These are phyloP conservation scores for Choloepus didactylus DNA, from an alignment of 2,797 vertebrate species.

Conservation along the genomic window DNA sequence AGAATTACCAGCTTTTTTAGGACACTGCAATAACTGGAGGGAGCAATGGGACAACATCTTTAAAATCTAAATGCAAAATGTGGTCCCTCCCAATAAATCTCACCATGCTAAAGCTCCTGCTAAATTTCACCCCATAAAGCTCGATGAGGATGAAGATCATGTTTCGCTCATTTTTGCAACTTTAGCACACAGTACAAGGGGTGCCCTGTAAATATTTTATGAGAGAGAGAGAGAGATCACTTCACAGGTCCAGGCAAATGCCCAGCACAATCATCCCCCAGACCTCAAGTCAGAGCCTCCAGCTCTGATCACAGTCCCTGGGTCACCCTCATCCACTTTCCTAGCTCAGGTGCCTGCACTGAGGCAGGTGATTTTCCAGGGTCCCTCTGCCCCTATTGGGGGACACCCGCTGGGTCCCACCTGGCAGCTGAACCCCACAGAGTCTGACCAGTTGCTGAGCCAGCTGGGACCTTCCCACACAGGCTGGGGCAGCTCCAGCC, in stretches of 20 bases:
- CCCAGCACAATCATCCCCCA: too few species aligned
- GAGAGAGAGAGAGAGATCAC: background rate
- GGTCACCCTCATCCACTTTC: background rate
- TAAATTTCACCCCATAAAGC: background rate
- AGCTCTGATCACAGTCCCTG: background rate
- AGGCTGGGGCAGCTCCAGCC: background rate
- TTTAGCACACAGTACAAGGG: background rate
- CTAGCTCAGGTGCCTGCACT: background rate
- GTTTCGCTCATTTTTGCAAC: background rate
- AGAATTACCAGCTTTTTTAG: slow-evolving; percentile 36
- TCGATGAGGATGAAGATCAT: background rate
- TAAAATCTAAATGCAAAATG: background rate
- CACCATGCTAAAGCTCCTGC: background rate
- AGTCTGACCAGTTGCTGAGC: background rate
- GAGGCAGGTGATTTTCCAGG: background rate
- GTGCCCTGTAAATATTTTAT: background rate
- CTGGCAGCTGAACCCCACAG: background rate
- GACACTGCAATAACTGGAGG: background rate
- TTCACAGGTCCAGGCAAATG: background rate
- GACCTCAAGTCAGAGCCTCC: background rate
- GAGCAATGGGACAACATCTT: background rate
- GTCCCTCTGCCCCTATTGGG: background rate
- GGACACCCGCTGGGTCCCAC: background rate
- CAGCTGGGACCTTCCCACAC: background rate
- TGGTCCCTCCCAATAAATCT: background rate